These are phyloP conservation scores for Arothron firmamentum DNA, from an alignment of 2,113 vertebrate genomes.

Conservation along the genomic window DNA sequence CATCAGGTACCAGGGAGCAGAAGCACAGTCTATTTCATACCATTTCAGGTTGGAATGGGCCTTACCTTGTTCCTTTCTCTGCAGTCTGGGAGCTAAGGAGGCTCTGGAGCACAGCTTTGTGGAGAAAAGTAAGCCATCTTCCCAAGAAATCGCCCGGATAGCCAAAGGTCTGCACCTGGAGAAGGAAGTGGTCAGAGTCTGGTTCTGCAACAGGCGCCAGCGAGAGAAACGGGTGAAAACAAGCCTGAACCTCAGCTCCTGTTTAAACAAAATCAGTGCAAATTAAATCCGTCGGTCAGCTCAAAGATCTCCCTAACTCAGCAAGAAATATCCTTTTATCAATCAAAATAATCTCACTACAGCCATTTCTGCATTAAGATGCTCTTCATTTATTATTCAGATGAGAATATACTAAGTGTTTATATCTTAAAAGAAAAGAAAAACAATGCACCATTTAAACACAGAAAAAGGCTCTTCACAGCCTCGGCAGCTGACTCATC, in stretches of 20 bases:
- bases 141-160: constrained; percentile 94
- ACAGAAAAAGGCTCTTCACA: background rate
- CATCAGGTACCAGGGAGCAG: constrained; percentile 81
- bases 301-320: no score
- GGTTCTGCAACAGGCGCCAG: constrained; percentile 98
- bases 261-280: constrained; percentile 83
- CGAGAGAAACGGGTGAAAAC: constrained; percentile 97
- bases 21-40: background rate
- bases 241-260: constrained; percentile 88
- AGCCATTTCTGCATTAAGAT: no score
- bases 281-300: constrained; percentile 75
- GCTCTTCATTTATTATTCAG: no score
- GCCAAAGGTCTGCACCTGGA: constrained; percentile 94
- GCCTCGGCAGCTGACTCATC: background rate
- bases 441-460: no score
- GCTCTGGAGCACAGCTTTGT: constrained; percentile 91
- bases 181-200: constrained; percentile 97
- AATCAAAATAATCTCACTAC: no score
- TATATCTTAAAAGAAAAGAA: no score
- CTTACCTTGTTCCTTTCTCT: constrained; percentile 1
- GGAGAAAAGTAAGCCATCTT: constrained; percentile 94
- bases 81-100: constrained; percentile 92
- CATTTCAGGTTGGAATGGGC: background rate
- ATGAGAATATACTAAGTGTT: no score
- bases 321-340: no score